Percentiles rank a stretch among this genome's conserved stretches.
These are phyloP conservation scores for Hippocampus guttulatus DNA, from an alignment of 2,113 vertebrate species.

Conservation along the genomic window DNA sequence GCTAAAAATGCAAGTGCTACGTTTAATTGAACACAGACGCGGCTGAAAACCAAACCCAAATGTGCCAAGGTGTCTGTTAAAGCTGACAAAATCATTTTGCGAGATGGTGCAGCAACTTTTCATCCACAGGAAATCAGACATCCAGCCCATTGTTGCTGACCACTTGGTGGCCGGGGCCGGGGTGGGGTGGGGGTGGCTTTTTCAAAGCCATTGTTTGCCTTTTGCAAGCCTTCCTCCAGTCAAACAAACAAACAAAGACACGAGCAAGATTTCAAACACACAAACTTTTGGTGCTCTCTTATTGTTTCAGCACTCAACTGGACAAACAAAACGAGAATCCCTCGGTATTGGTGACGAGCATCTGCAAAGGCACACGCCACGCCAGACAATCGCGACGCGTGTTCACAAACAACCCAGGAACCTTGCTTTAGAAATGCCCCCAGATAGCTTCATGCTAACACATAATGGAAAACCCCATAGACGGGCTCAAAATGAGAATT, in stretches of 20 bases:
- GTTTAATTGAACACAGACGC: neutral
- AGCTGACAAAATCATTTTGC: neutral
- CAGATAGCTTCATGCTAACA: too few species aligned
- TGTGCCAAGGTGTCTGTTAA: neutral
- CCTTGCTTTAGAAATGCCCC: too few species aligned
- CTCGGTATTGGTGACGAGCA: too few species aligned
- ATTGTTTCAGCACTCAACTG: neutral
- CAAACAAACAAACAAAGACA: conserved; percentile 1
- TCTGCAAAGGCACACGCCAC: too few species aligned
- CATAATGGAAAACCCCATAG: too few species aligned
- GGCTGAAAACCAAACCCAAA: neutral
- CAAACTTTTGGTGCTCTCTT: neutral
- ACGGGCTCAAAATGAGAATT: too few species aligned
- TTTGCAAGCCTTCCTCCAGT: neutral
- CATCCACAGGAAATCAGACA: neutral
- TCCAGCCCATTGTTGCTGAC: conserved; percentile 3
- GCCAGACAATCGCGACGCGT: too few species aligned
- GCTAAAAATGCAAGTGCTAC: neutral
- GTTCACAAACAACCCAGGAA: too few species aligned
- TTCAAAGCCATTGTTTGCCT: neutral
- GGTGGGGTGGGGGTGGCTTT: too few species aligned
- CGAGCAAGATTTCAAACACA: neutral
- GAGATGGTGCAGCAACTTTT: neutral
- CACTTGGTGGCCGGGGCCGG: neutral
- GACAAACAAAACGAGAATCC: too few species aligned